Conservation (phyloP, 1,140 invertebrate species). For the Dolichoris vasculosae region DNA sequence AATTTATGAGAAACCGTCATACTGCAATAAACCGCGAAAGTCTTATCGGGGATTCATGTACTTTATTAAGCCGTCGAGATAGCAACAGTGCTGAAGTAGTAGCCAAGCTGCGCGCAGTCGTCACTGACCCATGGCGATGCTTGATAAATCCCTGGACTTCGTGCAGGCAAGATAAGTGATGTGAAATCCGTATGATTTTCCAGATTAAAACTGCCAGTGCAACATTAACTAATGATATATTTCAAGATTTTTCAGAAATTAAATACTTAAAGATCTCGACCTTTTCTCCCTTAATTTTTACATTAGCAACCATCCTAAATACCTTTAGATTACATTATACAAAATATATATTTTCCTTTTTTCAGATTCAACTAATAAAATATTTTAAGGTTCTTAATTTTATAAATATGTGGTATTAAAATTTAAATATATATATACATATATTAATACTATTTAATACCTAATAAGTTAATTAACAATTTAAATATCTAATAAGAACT, state of each 20-base stretch:
- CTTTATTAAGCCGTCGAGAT: slow-evolving; percentile 42
- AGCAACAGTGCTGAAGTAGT: background rate
- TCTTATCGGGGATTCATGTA: slow-evolving; percentile 9
- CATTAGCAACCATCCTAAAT: background rate
- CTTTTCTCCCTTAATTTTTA: background rate
- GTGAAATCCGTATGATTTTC: slow-evolving; percentile 26
- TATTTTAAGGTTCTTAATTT: no score
- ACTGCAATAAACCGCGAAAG: slow-evolving; percentile 27
- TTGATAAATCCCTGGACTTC: slow-evolving; percentile 45
- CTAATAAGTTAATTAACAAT: no score
- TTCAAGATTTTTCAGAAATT: background rate
- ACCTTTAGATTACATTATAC: background rate
- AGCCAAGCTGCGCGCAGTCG: background rate
- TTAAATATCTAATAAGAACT: no score
- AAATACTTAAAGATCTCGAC: background rate
- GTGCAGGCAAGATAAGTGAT: slow-evolving; percentile 21
- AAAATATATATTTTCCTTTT: no score
- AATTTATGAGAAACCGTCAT: slow-evolving; percentile 14
- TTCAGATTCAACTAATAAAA: no score
- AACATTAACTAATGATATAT: background rate
- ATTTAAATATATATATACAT: no score
- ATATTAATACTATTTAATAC: no score
- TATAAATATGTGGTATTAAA: no score
- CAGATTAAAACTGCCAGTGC: background rate
- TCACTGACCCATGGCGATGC: slow-evolving; percentile 45